Conservation (phyloP, 1,140 invertebrate species). For the Trypoxylus dichotomus region DNA sequence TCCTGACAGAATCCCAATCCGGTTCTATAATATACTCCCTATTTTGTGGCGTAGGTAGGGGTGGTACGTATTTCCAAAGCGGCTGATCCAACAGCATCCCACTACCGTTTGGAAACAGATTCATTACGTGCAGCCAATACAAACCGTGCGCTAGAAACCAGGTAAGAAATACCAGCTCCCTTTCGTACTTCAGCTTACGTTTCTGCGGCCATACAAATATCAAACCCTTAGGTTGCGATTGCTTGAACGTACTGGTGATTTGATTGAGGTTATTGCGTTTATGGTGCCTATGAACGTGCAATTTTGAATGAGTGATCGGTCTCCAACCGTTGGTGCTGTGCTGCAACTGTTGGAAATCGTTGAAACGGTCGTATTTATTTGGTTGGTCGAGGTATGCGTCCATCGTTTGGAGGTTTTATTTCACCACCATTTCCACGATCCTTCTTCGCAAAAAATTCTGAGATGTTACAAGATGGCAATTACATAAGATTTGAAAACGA, state of each 20-base stretch:
- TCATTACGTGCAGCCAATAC: constrained; percentile 44
- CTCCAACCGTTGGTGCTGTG: not conserved
- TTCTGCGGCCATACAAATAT: constrained; percentile 47
- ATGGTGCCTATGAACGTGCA: constrained; percentile 22
- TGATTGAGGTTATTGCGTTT: not conserved
- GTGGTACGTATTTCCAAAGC: constrained; percentile 41
- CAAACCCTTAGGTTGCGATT: constrained; percentile 41
- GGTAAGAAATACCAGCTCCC: constrained; percentile 38
- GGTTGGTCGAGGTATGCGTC: not conserved
- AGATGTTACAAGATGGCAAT: not conserved
- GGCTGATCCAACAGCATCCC: constrained; percentile 42
- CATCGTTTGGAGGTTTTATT: not conserved
- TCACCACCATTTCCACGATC: not conserved
- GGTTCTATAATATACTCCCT: constrained; percentile 50
- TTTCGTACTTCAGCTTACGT: constrained; percentile 39
- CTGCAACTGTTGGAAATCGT: not conserved
- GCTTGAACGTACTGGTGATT: not conserved
- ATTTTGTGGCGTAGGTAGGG: constrained; percentile 41
- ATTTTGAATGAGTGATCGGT: constrained; percentile 22
- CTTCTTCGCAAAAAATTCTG: not conserved
- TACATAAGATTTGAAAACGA: not conserved
- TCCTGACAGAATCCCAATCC: constrained; percentile 44
- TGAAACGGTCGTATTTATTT: not conserved
- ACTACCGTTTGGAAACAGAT: constrained; percentile 44
- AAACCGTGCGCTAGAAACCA: constrained; percentile 46